Conservation (phyloP, 2,888 invertebrate species). For the Noctua fimbriata region DNA sequence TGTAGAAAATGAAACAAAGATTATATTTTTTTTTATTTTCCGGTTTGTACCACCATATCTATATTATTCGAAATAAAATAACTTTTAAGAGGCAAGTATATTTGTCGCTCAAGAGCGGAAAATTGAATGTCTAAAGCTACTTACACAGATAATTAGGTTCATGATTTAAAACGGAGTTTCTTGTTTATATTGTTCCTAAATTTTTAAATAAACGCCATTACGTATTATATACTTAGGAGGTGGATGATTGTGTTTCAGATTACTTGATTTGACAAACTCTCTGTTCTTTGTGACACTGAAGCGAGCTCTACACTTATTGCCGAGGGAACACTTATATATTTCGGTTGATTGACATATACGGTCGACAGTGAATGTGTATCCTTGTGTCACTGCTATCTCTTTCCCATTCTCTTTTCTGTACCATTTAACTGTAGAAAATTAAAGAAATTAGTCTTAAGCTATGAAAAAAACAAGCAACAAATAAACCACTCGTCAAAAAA, state of each 20-base stretch:
- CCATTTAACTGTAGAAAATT: not conserved
- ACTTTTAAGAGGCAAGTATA: not conserved
- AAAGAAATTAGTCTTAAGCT: not conserved
- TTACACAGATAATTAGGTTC: not conserved
- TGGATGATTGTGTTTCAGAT: not conserved
- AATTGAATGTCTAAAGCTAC: not conserved
- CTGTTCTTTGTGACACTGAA: no score
- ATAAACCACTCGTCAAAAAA: not conserved
- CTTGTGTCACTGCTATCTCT: not conserved
- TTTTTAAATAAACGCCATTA: not conserved
- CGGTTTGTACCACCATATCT: not conserved
- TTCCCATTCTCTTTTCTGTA: not conserved
- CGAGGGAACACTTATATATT: no score
- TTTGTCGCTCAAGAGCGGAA: not conserved
- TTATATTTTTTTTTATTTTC: not conserved
- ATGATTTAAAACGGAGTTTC: not conserved
- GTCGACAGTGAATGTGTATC: no score
- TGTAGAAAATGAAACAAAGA: conserved; percentile 7
- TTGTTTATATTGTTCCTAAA: not conserved
- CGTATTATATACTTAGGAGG: not conserved
- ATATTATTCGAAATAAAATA: not conserved
- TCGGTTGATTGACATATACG: no score
- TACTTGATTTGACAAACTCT: no score
- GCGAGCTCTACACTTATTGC: no score
- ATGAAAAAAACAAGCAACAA: not conserved